Conservation (phyloP, 2,888 invertebrate genomes). For the Xestobium rufovillosum region DNA sequence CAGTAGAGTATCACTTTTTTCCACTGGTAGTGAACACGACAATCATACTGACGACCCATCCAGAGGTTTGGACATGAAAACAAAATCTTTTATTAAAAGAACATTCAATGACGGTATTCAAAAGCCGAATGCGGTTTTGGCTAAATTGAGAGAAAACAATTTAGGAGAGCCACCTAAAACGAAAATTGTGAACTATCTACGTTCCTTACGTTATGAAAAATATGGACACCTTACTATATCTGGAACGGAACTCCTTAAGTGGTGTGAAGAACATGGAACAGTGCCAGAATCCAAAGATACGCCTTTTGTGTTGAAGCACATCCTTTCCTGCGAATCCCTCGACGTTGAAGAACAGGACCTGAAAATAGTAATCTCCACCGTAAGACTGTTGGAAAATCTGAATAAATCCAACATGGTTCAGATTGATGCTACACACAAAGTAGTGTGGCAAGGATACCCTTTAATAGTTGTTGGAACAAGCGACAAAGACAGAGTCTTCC, state of each 20-base stretch:
- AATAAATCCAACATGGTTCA: slow-evolving; percentile 1
- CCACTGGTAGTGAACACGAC: too few species aligned
- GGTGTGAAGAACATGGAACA: neutral
- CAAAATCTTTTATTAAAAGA: neutral
- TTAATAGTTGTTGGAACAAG: slow-evolving; percentile 2
- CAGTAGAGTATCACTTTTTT: slow-evolving; percentile 3
- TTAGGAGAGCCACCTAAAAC: neutral
- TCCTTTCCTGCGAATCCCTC: neutral
- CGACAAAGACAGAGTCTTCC: slow-evolving; percentile 1
- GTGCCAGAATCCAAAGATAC: neutral
- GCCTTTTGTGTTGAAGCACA: neutral
- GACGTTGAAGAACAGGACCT: neutral
- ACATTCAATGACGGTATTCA: neutral
- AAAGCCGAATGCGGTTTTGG: neutral
- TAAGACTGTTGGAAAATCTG: slow-evolving; percentile 1
- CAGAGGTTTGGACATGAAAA: neutral
- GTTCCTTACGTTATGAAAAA: neutral
- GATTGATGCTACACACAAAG: slow-evolving; percentile 4
- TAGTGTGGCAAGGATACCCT: neutral
- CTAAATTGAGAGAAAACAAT: neutral
- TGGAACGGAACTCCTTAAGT: neutral
- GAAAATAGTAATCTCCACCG: too few species aligned
- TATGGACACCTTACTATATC: slow-evolving; percentile 1
- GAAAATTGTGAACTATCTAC: neutral
- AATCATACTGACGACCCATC: too few species aligned